Base-by-base conservation (phyloP, 2,888 invertebrate species). In the Dione juno region DNA sequence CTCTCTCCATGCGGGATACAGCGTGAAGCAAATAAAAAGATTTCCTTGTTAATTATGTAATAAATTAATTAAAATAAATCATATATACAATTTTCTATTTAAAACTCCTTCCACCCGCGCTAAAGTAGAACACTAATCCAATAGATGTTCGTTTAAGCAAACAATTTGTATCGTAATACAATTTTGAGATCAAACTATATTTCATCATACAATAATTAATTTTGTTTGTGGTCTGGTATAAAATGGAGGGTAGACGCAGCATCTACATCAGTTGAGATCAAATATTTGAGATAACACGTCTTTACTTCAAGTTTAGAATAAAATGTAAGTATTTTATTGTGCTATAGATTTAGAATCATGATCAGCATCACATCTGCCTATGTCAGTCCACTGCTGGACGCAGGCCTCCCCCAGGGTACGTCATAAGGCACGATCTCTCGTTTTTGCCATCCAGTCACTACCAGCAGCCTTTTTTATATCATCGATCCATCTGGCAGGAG, bases 181-280 rank as follows among this genome's bases (percentile, higher is more conserved):
- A 72, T 75, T 71, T 64, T 67, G 45, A 66, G 59, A 69, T 68
- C 28, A 48, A 66, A 68, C 70, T 57, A 66, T 50, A 43, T 41
- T 54, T 67, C 28, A 63, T 35, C 43, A 45, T 52, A 66, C 21
- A 43, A 40, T 65, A 28, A 70, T 68, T 64, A 63, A 13, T 57
- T 52, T 67, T 37, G 61, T 58, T 14, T 21, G 37, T 43, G 28
- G 9, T 72, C 41, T 50, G 54, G 73, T 76, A 76, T 76, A 75
- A 73, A 76, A 76, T 58, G 71, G 37, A 13, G 6, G 43, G 61
- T 43, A 57, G 41, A 37, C 37, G 53, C 3, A 58, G 28, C n/a
- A 16, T 48, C 7, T 70, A 74, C 75, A 79, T 77, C 80, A 82
- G 76, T 81, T 57, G 37, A 37, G 21, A 11, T 13, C 35, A 7